Evolutionary conservation across 2,888 invertebrate species (phyloP).

Genomic region (Agriopis aurantiaria): DNA sequence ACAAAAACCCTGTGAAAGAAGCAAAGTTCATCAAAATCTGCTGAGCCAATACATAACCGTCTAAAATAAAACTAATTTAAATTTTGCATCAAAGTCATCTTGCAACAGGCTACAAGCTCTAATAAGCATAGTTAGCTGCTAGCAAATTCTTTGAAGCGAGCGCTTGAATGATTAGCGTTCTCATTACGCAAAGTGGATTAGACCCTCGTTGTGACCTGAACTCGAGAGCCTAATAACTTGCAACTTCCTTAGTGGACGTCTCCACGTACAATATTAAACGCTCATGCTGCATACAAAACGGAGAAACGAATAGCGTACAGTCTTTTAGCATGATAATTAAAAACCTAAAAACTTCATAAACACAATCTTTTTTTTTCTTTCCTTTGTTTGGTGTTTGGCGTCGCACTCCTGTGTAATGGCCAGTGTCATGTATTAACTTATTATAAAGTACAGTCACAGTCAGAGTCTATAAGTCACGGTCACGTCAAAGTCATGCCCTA

Average conservation of each 20-base stretch:
- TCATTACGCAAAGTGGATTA: constrained; percentile 52
- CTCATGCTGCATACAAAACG: not conserved
- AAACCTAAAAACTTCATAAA: no score
- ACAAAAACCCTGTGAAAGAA: no score
- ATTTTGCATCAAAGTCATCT: not conserved
- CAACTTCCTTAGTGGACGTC: constrained; percentile 9
- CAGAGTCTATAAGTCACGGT: no score
- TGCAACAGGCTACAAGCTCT: constrained; percentile 10
- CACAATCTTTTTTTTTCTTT: no score
- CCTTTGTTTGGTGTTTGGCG: no score
- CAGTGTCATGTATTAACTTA: no score
- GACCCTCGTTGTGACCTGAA: constrained; percentile 40
- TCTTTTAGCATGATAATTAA: not conserved
- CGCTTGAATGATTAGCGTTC: constrained; percentile 49
- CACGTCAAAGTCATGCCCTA: no score
- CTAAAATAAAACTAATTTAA: not conserved
- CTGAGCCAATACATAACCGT: no score
- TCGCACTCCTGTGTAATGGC: no score
- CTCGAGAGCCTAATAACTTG: constrained; percentile 4
- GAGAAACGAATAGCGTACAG: not conserved
- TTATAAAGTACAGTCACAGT: no score
- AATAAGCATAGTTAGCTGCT: constrained; percentile 35
- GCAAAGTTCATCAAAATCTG: no score
- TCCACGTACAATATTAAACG: not conserved
- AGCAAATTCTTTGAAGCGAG: constrained; percentile 42